These are phyloP conservation scores for Apodemia duryi DNA, from an alignment of 2,888 invertebrate species.

Conservation along the genomic window DNA sequence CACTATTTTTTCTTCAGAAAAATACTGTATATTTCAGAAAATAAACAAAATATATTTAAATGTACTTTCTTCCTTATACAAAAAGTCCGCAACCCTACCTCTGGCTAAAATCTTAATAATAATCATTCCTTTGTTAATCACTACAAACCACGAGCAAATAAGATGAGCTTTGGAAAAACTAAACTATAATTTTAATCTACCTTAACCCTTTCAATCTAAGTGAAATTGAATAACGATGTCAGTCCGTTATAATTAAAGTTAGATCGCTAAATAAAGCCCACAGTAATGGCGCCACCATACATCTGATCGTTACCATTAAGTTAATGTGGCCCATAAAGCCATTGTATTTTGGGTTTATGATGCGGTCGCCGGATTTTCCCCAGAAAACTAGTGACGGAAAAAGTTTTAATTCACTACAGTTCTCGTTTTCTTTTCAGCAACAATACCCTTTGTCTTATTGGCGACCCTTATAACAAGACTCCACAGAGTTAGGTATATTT, in stretches of 20 bases:
- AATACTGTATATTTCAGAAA: no score
- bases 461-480: neutral
- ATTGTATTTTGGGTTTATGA: slow-evolving; percentile 66
- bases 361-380: slow-evolving; percentile 43
- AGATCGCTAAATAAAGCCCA: slow-evolving; percentile 14
- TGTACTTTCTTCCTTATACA: no score
- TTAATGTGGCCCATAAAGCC: slow-evolving; percentile 69
- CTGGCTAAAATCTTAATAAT: no score
- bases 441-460: neutral
- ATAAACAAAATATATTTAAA: no score
- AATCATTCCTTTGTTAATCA: no score
- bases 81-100: no score
- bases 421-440: neutral
- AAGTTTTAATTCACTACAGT: slow-evolving; percentile 37
- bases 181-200: no score
- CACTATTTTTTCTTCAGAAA: no score
- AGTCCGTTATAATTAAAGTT: slow-evolving; percentile 1
- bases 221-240: no score
- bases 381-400: slow-evolving; percentile 31
- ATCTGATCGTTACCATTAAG: slow-evolving; percentile 62
- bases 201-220: no score
- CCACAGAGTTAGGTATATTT: neutral
- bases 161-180: no score
- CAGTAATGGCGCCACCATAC: slow-evolving; percentile 47
- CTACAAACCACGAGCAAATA: no score